Evolutionary conservation across 2,888 invertebrate genomes (phyloP).

Genomic region (Glyphotaelius pellucidus): DNA sequence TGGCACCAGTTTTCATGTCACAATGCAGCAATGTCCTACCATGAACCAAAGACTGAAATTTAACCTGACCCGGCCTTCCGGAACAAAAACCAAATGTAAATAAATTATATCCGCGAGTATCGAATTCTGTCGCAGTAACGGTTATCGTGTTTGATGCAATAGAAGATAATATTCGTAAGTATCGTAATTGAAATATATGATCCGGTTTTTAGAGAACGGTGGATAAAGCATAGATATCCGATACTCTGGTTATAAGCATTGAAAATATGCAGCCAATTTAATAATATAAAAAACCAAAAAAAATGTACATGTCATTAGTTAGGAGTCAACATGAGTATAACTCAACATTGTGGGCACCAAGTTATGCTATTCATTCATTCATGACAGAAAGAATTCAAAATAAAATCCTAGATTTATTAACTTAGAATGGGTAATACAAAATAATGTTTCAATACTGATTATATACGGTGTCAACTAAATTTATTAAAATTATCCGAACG

Average conservation of each 20-base stretch:
- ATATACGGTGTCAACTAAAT: too few species aligned
- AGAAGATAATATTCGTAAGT: not conserved
- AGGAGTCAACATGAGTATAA: too few species aligned
- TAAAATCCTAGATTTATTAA: too few species aligned
- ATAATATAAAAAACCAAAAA: too few species aligned
- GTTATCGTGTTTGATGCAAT: not conserved
- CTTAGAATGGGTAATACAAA: too few species aligned
- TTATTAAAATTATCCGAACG: too few species aligned
- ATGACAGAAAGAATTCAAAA: too few species aligned
- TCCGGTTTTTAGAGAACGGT: not conserved
- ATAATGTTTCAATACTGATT: too few species aligned
- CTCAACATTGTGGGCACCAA: too few species aligned
- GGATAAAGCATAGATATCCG: not conserved
- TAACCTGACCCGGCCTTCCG: not conserved
- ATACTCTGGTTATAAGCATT: not conserved
- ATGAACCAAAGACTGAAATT: not conserved
- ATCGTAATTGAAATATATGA: not conserved
- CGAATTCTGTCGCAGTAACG: not conserved
- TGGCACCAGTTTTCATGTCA: not conserved
- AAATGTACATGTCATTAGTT: too few species aligned
- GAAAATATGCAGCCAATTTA: too few species aligned
- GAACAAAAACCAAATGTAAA: not conserved
- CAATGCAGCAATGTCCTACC: not conserved
- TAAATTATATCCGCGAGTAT: not conserved
- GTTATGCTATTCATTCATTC: too few species aligned